Conservation (phyloP, 2,888 invertebrate genomes). For the Monochamus alternatus region DNA sequence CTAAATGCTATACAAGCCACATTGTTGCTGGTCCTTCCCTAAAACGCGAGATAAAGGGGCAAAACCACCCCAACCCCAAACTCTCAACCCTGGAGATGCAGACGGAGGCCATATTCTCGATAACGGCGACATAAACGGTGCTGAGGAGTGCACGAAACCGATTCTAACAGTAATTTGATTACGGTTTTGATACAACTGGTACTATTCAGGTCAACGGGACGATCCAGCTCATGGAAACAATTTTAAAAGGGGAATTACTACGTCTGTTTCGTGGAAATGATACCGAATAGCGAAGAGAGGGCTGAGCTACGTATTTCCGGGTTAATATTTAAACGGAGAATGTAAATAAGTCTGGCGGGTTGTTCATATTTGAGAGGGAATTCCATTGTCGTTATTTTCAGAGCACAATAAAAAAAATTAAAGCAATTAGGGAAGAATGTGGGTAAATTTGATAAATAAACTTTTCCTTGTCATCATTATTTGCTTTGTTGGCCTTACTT, state of each 20-base stretch:
- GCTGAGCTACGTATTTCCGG: background rate
- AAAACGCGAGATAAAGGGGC: slow-evolving; percentile 55
- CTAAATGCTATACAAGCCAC: too few species aligned
- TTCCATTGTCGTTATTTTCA: background rate
- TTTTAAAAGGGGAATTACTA: slow-evolving; percentile 13
- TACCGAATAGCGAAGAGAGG: background rate
- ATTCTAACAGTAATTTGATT: slow-evolving; percentile 36
- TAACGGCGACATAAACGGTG: slow-evolving; percentile 43
- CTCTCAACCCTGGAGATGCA: slow-evolving; percentile 48
- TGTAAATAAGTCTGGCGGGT: slow-evolving; percentile 7
- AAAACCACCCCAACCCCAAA: slow-evolving; percentile 57
- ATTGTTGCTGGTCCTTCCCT: slow-evolving; percentile 15
- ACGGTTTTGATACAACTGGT: slow-evolving; percentile 19
- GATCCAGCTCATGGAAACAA: slow-evolving; percentile 11
- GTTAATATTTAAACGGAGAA: slow-evolving; percentile 1
- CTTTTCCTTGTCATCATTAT: too few species aligned
- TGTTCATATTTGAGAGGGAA: background rate
- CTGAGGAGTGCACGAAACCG: slow-evolving; percentile 32
- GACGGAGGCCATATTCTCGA: slow-evolving; percentile 32
- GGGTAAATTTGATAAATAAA: too few species aligned
- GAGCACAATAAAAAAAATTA: too few species aligned
- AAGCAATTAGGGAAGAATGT: too few species aligned
- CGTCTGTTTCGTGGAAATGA: background rate
- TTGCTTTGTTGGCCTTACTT: too few species aligned
- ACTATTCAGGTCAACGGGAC: slow-evolving; percentile 23